Evolutionary conservation across 2,113 vertebrate species (phyloP).

Genomic region (Tiliqua scincoides): DNA sequence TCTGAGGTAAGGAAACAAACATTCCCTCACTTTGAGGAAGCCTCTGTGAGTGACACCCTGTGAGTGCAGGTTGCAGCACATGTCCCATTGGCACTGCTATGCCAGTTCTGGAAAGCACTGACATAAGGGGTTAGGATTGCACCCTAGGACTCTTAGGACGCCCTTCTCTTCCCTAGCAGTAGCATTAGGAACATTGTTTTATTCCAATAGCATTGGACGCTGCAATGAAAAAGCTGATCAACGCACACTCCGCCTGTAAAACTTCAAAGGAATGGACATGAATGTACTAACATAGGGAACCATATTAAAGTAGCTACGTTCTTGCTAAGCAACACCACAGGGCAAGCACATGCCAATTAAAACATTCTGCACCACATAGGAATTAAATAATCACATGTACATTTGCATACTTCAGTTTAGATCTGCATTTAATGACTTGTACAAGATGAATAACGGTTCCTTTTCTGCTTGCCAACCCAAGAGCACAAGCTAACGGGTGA

Average conservation of each 20-base stretch:
- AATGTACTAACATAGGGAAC: background rate
- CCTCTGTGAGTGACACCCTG: too few relatives aligned
- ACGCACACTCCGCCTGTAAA: conserved; percentile 26
- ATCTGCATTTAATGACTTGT: too few relatives aligned
- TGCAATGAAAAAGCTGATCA: fast-evolving
- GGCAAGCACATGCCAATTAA: fast-evolving
- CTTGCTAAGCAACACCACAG: fast-evolving
- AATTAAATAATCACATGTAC: background rate
- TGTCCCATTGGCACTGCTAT: too few relatives aligned
- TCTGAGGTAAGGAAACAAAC: too few relatives aligned
- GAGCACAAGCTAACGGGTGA: background rate
- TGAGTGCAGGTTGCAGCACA: too few relatives aligned
- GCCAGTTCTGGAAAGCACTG: too few relatives aligned
- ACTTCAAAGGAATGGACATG: background rate
- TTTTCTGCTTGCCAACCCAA: background rate
- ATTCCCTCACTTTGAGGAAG: too few relatives aligned
- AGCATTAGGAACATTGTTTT: too few relatives aligned
- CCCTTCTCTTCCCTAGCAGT: too few relatives aligned
- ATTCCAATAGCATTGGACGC: conserved; percentile 10
- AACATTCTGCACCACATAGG: fast-evolving
- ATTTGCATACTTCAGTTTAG: background rate
- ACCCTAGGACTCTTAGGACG: too few relatives aligned
- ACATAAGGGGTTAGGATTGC: too few relatives aligned
- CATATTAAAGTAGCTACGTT: background rate
- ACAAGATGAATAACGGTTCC: background rate